A percentile compares a stretch with the other conserved stretches of the same genome.
These are phyloP conservation scores for Drosophila punjabiensis DNA, from an alignment of 1,140 invertebrate species.

Conservation along the genomic window DNA sequence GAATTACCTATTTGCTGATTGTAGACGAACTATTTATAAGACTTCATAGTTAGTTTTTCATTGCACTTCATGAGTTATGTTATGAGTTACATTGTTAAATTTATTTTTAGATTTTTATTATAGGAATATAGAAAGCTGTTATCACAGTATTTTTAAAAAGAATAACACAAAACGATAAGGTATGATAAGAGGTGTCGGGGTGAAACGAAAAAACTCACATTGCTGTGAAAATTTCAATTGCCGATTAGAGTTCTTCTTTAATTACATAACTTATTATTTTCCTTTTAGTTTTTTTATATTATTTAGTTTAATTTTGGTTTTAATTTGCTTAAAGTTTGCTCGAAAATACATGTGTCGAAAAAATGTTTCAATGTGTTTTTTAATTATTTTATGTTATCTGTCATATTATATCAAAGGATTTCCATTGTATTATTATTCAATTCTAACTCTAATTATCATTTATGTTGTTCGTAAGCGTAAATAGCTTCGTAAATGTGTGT, in stretches of 20 bases:
- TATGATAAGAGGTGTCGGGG: slow-evolving; percentile 1
- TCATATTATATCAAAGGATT: slow-evolving; percentile 16
- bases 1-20: slow-evolving; percentile 51
- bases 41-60: slow-evolving; percentile 32
- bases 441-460: slow-evolving; percentile 7
- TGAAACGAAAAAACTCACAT: slow-evolving; percentile 7
- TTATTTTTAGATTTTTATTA: slow-evolving; percentile 29
- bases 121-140: slow-evolving; percentile 72
- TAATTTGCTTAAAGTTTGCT: slow-evolving; percentile 61
- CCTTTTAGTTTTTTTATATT: slow-evolving; percentile 25
- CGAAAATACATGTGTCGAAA: slow-evolving; percentile 80
- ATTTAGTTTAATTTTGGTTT: slow-evolving; percentile 37
- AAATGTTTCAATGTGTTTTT: slow-evolving; percentile 53
- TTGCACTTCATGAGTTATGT: slow-evolving; percentile 28
- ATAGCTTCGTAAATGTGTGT: slow-evolving; percentile 66
- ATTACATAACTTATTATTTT: slow-evolving; percentile 11
- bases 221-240: background rate
- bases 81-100: slow-evolving; percentile 1
- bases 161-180: slow-evolving; percentile 18
- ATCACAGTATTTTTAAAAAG: slow-evolving; percentile 75
- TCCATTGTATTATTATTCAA: slow-evolving; percentile 14
- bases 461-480: slow-evolving; percentile 65
- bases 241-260: slow-evolving; percentile 16
- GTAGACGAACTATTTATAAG: slow-evolving; percentile 52
- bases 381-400: slow-evolving; percentile 12